A percentile compares a stretch with the other conserved stretches of the same genome.
phyloP scores from a whole-genome alignment of 2,797 vertebrate species.

The Pangasius djambal region DNA sequence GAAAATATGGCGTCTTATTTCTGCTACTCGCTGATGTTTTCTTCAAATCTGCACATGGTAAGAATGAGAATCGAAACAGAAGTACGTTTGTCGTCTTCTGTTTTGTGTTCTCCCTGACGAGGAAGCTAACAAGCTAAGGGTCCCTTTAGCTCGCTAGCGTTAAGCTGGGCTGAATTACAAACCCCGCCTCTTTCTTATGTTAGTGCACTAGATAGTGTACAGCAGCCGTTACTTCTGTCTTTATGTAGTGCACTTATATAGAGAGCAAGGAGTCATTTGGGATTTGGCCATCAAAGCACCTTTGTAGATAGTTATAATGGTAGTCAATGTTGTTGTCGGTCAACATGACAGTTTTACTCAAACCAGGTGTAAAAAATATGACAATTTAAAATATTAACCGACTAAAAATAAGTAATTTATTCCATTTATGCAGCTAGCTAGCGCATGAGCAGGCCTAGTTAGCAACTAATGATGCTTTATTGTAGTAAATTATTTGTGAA shows the following conservation, averaged over 20 bases:
- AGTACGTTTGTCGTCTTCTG: background rate
- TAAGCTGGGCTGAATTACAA: background rate
- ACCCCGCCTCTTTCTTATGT: background rate
- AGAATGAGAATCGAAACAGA: slow-evolving; percentile 13
- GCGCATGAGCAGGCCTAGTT: background rate
- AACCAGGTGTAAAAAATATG: background rate
- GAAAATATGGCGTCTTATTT: slow-evolving; percentile 62
- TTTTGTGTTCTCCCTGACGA: background rate
- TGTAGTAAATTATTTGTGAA: background rate
- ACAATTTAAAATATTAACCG: background rate
- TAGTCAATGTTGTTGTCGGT: background rate
- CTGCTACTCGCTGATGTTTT: slow-evolving; percentile 68
- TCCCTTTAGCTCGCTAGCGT: background rate
- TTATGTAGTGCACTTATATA: background rate
- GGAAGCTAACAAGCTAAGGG: slow-evolving; percentile 27
- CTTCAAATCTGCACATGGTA: slow-evolving; percentile 70
- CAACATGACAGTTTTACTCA: background rate
- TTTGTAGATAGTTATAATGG: background rate
- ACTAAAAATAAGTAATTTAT: background rate
- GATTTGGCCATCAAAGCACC: background rate
- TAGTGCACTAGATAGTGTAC: slow-evolving; percentile 12
- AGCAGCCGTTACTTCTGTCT: background rate
- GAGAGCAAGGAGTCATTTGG: background rate
- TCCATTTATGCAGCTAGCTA: background rate
- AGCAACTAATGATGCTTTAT: background rate